Base-by-base conservation (phyloP, 2,888 invertebrate genomes). In the Hemistola chrysoprasaria region DNA sequence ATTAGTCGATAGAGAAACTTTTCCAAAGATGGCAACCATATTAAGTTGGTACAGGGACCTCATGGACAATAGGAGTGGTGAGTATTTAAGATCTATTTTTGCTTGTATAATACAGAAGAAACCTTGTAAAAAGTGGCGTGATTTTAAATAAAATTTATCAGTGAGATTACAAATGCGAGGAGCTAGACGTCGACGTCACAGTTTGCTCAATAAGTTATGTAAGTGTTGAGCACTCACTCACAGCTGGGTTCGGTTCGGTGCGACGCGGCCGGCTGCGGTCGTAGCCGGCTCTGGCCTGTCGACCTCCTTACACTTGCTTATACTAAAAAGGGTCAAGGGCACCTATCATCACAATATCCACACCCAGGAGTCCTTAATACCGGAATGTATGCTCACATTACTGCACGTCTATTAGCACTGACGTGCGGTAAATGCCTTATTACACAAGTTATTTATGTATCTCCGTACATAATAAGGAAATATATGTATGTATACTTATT, bases 61-160 rank as follows among this genome's bases (percentile, higher is more conserved):
- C 60, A 91, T 94, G 91, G 92, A 93, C 80, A 93, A 92, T 71
- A 92, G 90, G 73, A 90, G 93, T 71, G 94, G 94, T 94, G 79
- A 91, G 92, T 90, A n/a, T 46, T 43, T 37, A 16, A 16, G 4
- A 16, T 16, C 16, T 23, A 9, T 39, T 30, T 29, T 11, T 11
- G 6, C 6, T 11, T 22, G 20, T n/a, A n/a, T n/a, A n/a, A n/a
- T n/a, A n/a, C n/a, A n/a, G n/a, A n/a, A n/a, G 2, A n/a, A 36
- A 26, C 8, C n/a, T 9, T 26, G 22, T 9, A 7, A 36, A 28
- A 29, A 35, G 20, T 26, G 25, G 26, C 25, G 24, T 5, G 10
- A 30, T 1, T 23, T 23, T 11, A n/a, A 8, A 20, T 20, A 20
- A 8, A 5, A 16, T 9, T 35, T 30, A 30, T 8, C 22, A 27